Conservation (phyloP, 2,797 vertebrate species). For the Brachyrhaphis roseni region DNA sequence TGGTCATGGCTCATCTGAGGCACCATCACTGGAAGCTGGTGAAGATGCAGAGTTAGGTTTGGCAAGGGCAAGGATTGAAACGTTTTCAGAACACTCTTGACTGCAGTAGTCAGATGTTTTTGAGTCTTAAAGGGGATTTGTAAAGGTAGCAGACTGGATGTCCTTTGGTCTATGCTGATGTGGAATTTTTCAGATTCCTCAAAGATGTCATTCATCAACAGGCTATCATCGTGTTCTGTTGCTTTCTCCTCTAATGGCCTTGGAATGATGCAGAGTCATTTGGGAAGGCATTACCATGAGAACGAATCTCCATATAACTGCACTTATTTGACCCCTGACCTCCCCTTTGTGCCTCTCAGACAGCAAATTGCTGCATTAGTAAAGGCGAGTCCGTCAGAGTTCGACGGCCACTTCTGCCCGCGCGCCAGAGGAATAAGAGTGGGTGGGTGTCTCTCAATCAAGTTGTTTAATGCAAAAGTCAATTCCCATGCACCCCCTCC, state of each 20-base stretch:
- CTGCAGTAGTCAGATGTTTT: not conserved
- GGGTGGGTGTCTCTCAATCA: slow-evolving; percentile 66
- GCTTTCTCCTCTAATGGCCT: slow-evolving; percentile 41
- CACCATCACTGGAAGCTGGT: not conserved
- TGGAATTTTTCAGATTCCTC: slow-evolving; percentile 3
- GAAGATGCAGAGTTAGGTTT: not conserved
- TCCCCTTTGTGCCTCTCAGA: slow-evolving; percentile 82
- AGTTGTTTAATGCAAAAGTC: slow-evolving; percentile 73
- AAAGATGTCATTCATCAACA: slow-evolving; percentile 17
- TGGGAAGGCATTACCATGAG: slow-evolving; percentile 85
- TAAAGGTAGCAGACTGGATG: not conserved
- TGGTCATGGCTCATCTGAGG: not conserved
- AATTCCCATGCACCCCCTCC: slow-evolving; percentile 65
- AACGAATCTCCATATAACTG: slow-evolving; percentile 83
- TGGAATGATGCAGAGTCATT: slow-evolving; percentile 67
- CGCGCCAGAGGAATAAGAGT: slow-evolving; percentile 2
- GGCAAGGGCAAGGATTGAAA: not conserved
- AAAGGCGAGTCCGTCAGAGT: slow-evolving; percentile 43
- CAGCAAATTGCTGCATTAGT: slow-evolving; percentile 85
- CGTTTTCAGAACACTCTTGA: not conserved
- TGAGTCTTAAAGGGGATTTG: not conserved
- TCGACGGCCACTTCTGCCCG: slow-evolving; percentile 26
- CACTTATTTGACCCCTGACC: slow-evolving; percentile 89
- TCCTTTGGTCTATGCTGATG: not conserved
- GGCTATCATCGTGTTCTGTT: not conserved